A percentile compares a stretch with the other conserved stretches of the same genome.
phyloP scores from a whole-genome alignment of 2,888 invertebrate species.

The Ischnus inquisitorius region DNA sequence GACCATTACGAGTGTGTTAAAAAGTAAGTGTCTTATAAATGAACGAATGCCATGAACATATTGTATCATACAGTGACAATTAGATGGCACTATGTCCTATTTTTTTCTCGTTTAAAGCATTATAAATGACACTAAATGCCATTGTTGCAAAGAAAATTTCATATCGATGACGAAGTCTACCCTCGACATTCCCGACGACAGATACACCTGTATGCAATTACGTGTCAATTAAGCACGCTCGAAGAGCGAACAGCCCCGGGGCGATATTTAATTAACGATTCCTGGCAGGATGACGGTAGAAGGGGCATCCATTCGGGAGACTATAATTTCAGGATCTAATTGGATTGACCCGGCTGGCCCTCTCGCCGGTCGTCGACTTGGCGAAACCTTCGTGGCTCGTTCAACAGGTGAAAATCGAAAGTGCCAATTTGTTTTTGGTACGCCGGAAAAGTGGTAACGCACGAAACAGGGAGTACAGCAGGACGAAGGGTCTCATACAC shows the following conservation, averaged over 20 bases:
- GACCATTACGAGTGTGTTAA: too few species aligned
- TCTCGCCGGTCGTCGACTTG: slow-evolving; percentile 16
- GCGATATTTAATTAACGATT: slow-evolving; percentile 67
- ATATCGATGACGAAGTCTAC: slow-evolving; percentile 9
- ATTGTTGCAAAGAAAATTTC: slow-evolving; percentile 15
- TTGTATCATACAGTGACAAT: neutral
- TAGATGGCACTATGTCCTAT: too few species aligned
- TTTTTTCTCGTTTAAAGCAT: neutral
- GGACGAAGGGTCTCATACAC: neutral
- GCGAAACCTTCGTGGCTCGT: slow-evolving; percentile 38
- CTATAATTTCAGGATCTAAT: slow-evolving; percentile 66
- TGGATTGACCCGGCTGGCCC: slow-evolving; percentile 59
- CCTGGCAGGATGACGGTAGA: slow-evolving; percentile 48
- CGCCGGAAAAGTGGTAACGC: neutral
- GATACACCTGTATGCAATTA: slow-evolving; percentile 67
- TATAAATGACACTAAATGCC: neutral
- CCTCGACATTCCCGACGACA: slow-evolving; percentile 40
- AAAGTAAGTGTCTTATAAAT: neutral
- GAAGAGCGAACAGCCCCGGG: slow-evolving; percentile 57
- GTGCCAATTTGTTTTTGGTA: slow-evolving; percentile 50
- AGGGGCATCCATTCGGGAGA: slow-evolving; percentile 58
- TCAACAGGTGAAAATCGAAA: slow-evolving; percentile 63
- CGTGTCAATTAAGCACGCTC: slow-evolving; percentile 67
- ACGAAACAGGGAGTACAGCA: slow-evolving; percentile 11
- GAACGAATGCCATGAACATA: neutral